These are phyloP conservation scores for Erebia epiphron DNA, from an alignment of 2,888 invertebrate species.

Conservation along the genomic window DNA sequence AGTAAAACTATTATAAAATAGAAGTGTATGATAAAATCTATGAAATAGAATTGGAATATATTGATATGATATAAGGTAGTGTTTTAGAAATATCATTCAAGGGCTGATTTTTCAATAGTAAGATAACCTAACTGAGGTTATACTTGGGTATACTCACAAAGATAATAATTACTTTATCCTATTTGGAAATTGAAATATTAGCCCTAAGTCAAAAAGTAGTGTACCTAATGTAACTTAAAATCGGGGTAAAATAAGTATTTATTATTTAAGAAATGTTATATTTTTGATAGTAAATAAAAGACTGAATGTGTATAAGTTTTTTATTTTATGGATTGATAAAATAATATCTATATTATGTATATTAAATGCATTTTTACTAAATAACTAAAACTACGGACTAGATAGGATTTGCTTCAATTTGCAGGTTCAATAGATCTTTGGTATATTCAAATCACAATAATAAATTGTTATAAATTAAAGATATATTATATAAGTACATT, in stretches of 20 bases:
- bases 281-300: slow-evolving; percentile 45
- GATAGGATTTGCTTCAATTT: slow-evolving; percentile 28
- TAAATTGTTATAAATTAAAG: not conserved
- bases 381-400: slow-evolving; percentile 24
- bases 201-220: not conserved
- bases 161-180: too few relatives aligned
- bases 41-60: too few relatives aligned
- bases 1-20: too few relatives aligned
- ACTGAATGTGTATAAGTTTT: slow-evolving; percentile 40
- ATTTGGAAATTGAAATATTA: too few relatives aligned
- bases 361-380: slow-evolving; percentile 19
- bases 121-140: not conserved
- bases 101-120: not conserved
- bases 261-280: slow-evolving; percentile 38
- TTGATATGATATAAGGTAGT: too few relatives aligned
- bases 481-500: not conserved
- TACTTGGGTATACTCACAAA: too few relatives aligned
- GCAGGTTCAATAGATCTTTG: slow-evolving; percentile 30
- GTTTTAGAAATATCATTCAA: too few relatives aligned
- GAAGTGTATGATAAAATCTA: too few relatives aligned
- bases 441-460: slow-evolving; percentile 16
- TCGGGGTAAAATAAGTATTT: slow-evolving; percentile 5
- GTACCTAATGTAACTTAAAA: slow-evolving; percentile 19
- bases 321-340: slow-evolving; percentile 12
- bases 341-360: not conserved